A percentile compares a stretch with the other conserved stretches of the same genome.
Evolutionary conservation across 2,888 invertebrate genomes (phyloP).

Genomic region (Venusia cambrica): DNA sequence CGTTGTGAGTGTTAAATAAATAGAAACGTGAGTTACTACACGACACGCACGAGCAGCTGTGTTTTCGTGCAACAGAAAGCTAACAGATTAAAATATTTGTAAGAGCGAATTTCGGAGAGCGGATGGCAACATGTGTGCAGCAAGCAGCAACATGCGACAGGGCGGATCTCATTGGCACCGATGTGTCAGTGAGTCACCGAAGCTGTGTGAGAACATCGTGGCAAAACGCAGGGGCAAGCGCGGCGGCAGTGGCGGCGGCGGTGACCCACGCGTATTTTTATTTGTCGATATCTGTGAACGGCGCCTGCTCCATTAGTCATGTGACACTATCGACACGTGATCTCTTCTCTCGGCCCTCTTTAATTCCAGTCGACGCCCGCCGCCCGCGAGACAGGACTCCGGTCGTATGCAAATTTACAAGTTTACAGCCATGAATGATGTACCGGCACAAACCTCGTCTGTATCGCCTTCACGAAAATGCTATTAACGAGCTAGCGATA

Average conservation of each 20-base stretch:
- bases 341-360: conserved; percentile 66
- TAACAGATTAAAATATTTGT: conserved; percentile 1
- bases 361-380: conserved; percentile 66
- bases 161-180: conserved; percentile 23
- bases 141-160: conserved; percentile 23
- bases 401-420: conserved; percentile 66
- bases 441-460: conserved; percentile 48
- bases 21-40: no score
- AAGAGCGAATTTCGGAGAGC: conserved; percentile 3
- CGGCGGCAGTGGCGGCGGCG: conserved; percentile 42
- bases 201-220: conserved; percentile 30
- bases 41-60: no score
- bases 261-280: conserved; percentile 65
- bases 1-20: no score
- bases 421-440: conserved; percentile 66
- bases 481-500: conserved; percentile 26
- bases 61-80: no score
- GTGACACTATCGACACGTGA: conserved; percentile 77
- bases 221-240: conserved; percentile 25
- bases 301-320: conserved; percentile 80
- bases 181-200: conserved; percentile 26
- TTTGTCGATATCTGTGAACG: conserved; percentile 76
- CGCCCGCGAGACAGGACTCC: conserved; percentile 56
- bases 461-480: conserved; percentile 32
- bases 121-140: conserved; percentile 12